Conservation (phyloP, 1,140 invertebrate genomes). For the Camponotus floridanus region DNA sequence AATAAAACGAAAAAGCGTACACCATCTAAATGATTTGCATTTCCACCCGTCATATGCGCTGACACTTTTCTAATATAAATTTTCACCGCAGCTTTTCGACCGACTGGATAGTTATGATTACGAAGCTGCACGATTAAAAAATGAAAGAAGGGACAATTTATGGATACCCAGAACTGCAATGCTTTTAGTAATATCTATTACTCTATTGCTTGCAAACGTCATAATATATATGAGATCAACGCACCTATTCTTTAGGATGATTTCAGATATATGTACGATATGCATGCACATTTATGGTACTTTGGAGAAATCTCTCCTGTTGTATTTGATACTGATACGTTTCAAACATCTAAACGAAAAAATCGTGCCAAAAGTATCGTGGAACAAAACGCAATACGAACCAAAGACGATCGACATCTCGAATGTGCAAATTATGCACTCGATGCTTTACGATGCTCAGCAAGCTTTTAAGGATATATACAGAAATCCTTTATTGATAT, state of each 20-base stretch:
- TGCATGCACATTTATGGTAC: neutral
- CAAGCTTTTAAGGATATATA: constrained; percentile 22
- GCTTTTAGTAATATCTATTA: neutral
- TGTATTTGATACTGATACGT: constrained; percentile 7
- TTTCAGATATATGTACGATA: neutral
- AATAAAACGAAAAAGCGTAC: neutral
- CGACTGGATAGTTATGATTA: constrained; percentile 15
- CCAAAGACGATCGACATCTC: neutral
- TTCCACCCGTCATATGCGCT: neutral
- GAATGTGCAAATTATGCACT: constrained; percentile 10
- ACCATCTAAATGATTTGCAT: neutral
- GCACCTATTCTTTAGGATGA: neutral
- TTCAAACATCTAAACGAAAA: constrained; percentile 36
- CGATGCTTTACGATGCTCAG: constrained; percentile 27
- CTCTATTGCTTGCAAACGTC: neutral
- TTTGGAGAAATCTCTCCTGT: neutral
- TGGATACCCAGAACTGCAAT: neutral
- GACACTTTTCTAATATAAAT: neutral
- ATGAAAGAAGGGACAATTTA: constrained; percentile 4
- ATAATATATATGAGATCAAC: accelerated
- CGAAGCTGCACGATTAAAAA: constrained; percentile 8
- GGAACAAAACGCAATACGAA: neutral
- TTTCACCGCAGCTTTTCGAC: constrained; percentile 9
- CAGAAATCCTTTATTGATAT: neutral
- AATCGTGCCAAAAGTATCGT: constrained; percentile 7